Percentiles rank a stretch among this genome's conserved stretches.
Conservation (phyloP, 2,888 invertebrate genomes). For the Heliconius ethilla region DNA sequence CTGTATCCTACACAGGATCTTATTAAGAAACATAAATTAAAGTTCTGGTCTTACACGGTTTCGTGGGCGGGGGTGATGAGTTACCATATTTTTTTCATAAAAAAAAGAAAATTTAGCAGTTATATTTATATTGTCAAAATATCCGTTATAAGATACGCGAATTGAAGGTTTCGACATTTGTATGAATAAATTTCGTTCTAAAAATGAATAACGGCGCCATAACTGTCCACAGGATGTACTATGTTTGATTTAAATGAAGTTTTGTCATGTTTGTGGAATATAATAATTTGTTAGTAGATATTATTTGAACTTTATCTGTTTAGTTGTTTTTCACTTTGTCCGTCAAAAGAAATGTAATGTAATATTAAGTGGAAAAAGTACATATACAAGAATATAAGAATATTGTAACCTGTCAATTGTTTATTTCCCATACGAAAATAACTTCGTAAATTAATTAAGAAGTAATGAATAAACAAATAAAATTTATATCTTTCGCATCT, state of each 20-base stretch:
- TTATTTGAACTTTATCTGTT: neutral
- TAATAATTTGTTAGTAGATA: slow-evolving; percentile 14
- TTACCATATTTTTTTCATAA: too few relatives aligned
- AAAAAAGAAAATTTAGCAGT: too few relatives aligned
- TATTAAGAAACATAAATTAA: neutral
- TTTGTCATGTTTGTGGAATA: slow-evolving; percentile 11
- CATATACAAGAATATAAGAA: neutral
- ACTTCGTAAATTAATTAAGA: too few relatives aligned
- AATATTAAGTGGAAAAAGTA: neutral
- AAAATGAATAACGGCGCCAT: slow-evolving; percentile 23
- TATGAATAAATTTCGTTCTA: slow-evolving; percentile 27
- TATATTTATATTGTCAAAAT: slow-evolving; percentile 6
- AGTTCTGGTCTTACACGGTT: too few relatives aligned
- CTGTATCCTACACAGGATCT: too few relatives aligned
- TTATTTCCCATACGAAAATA: too few relatives aligned
- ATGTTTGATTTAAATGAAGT: slow-evolving; percentile 25
- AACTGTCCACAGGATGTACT: slow-evolving; percentile 25
- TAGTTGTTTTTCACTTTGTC: neutral
- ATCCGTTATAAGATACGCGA: slow-evolving; percentile 17
- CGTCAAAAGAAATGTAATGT: neutral
- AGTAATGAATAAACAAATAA: too few relatives aligned
- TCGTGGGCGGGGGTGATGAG: too few relatives aligned
- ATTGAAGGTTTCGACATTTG: slow-evolving; percentile 25
- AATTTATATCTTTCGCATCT: too few relatives aligned
- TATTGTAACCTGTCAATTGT: too few relatives aligned